These are phyloP conservation scores for Agonopterix arenella DNA, from an alignment of 2,888 invertebrate species.

Conservation along the genomic window DNA sequence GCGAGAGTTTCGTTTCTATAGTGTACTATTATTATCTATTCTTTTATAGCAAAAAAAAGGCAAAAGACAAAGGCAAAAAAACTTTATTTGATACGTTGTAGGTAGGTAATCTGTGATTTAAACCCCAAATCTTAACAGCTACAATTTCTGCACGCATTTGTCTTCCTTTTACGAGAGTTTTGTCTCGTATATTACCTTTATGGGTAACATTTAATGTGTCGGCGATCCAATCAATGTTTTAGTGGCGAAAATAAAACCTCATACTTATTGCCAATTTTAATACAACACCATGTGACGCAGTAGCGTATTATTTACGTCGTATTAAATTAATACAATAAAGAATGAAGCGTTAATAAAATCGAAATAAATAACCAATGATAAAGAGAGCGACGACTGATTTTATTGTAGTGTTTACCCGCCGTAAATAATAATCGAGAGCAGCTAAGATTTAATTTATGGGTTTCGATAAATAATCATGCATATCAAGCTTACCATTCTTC, in stretches of 20 bases:
- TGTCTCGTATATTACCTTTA: slow-evolving; percentile 12
- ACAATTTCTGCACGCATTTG: background rate
- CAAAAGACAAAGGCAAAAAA: no score
- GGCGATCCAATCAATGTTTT: slow-evolving; percentile 21
- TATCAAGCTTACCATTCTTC: no score
- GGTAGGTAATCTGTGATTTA: no score
- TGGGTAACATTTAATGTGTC: slow-evolving; percentile 18
- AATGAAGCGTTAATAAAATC: slow-evolving; percentile 13
- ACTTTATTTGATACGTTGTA: no score
- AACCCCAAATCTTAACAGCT: background rate
- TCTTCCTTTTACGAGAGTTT: slow-evolving; percentile 1
- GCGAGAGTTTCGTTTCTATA: no score
- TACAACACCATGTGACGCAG: slow-evolving; percentile 7
- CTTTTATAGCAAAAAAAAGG: no score
- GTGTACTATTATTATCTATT: no score
- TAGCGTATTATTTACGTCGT: slow-evolving; percentile 23
- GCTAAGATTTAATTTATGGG: no score
- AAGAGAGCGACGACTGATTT: slow-evolving; percentile 21
- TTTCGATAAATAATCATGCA: no score
- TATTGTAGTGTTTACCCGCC: slow-evolving; percentile 6
- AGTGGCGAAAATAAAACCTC: slow-evolving; percentile 16
- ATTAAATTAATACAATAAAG: slow-evolving; percentile 4
- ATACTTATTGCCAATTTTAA: slow-evolving; percentile 11
- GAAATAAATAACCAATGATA: slow-evolving; percentile 15
- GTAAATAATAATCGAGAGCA: background rate